Evolutionary conservation across 2,113 vertebrate species (phyloP).

Genomic region (Plecotus auritus): DNA sequence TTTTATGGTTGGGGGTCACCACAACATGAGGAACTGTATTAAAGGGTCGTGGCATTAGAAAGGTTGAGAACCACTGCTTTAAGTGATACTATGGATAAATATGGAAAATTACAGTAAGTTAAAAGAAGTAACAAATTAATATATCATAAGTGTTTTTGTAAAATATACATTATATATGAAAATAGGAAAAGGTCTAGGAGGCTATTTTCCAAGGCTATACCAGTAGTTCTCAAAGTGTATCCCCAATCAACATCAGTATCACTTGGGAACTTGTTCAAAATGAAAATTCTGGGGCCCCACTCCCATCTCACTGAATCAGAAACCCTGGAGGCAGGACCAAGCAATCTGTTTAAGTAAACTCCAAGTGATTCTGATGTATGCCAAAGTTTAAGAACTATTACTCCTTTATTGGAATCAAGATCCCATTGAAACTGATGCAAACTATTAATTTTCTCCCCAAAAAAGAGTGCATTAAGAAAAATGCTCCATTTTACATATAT

Average conservation of each 20-base stretch:
- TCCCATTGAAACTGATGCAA: constrained; percentile 6
- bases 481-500: background rate
- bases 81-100: background rate
- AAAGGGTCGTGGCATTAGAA: too few species aligned
- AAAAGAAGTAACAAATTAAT: constrained; percentile 6
- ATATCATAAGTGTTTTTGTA: background rate
- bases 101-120: background rate
- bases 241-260: background rate
- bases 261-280: background rate
- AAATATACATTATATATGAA: background rate
- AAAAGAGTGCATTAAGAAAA: constrained; percentile 8
- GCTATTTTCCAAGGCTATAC: background rate
- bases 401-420: background rate
- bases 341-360: background rate
- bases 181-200: background rate
- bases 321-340: background rate
- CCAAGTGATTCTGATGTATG: background rate
- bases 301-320: background rate
- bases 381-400: background rate
- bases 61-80: background rate
- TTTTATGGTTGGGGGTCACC: too few species aligned
- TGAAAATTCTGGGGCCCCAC: background rate
- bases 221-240: background rate
- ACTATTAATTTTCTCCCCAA: background rate
- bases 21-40: too few species aligned